Evolutionary conservation across 2,888 invertebrate species (phyloP).

Genomic region (Nomada goodeniana): DNA sequence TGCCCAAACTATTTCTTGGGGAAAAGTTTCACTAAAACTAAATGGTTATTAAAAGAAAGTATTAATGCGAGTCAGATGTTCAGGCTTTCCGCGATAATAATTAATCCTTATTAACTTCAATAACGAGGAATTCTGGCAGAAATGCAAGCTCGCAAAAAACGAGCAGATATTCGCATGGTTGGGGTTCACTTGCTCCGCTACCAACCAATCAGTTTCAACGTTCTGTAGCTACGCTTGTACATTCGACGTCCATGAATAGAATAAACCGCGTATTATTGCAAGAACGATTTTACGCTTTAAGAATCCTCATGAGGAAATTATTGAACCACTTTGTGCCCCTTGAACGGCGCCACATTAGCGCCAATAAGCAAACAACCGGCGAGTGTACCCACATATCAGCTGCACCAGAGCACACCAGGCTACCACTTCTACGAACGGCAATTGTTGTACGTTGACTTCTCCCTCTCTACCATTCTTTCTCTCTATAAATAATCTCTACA

Average conservation of each 20-base stretch:
- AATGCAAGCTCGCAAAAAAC: not conserved
- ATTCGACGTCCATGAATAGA: conserved; percentile 10
- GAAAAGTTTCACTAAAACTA: too few species aligned
- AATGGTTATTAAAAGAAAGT: too few species aligned
- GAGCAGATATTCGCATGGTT: not conserved
- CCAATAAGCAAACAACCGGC: conserved; percentile 68
- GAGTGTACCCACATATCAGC: conserved; percentile 61
- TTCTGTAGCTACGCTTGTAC: conserved; percentile 12
- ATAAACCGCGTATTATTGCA: conserved; percentile 33
- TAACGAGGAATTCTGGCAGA: too few species aligned
- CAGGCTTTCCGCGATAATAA: too few species aligned
- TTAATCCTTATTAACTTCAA: too few species aligned
- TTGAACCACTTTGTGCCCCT: conserved; percentile 68
- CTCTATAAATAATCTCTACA: conserved; percentile 72
- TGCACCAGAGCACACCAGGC: conserved; percentile 10
- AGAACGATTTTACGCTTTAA: conserved; percentile 53
- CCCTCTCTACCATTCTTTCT: not conserved
- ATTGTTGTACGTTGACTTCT: conserved; percentile 63
- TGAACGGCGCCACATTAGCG: conserved; percentile 71
- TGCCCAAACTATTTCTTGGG: too few species aligned
- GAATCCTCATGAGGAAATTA: conserved; percentile 65
- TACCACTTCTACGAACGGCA: conserved; percentile 66
- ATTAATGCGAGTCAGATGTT: too few species aligned
- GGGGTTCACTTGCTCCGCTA: conserved; percentile 17
- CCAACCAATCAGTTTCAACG: conserved; percentile 19